Percentiles rank a stretch among this genome's conserved stretches.
phyloP scores from a whole-genome alignment of 2,888 invertebrate species.

The Leucoma salicis region DNA sequence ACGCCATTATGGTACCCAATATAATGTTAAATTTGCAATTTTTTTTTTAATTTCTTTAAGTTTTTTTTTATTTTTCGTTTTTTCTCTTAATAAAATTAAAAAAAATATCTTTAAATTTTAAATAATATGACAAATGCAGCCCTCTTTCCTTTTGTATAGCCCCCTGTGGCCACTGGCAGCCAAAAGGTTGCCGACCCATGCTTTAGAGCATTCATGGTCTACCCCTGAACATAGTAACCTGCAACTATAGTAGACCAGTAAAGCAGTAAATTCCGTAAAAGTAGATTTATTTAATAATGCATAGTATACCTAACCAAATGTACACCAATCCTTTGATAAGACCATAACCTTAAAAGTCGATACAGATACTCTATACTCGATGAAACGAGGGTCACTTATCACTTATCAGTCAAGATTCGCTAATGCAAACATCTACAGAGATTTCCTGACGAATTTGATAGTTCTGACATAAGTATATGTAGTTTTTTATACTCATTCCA shows the following conservation, averaged over 20 bases:
- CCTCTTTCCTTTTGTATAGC: too few relatives aligned
- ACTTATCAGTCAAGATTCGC: conserved; percentile 33
- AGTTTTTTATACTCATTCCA: too few relatives aligned
- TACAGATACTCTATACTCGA: background rate
- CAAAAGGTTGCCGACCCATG: too few relatives aligned
- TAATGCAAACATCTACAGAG: conserved; percentile 18
- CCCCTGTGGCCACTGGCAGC: too few relatives aligned
- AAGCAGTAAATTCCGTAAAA: background rate
- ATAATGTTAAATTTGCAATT: too few relatives aligned
- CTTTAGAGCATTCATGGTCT: background rate
- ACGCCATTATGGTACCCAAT: too few relatives aligned
- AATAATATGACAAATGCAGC: too few relatives aligned
- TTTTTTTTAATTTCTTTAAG: too few relatives aligned
- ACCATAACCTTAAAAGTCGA: background rate
- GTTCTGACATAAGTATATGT: background rate
- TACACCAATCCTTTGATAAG: background rate
- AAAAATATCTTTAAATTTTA: too few relatives aligned
- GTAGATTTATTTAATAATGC: background rate
- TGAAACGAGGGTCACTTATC: background rate
- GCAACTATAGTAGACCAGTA: background rate
- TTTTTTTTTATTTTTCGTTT: too few relatives aligned
- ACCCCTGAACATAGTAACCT: background rate
- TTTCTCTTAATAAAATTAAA: too few relatives aligned
- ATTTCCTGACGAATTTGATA: conserved; percentile 9
- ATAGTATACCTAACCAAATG: too few relatives aligned